phyloP scores from a whole-genome alignment of 2,113 vertebrate genomes.

The Lepus americanus region DNA sequence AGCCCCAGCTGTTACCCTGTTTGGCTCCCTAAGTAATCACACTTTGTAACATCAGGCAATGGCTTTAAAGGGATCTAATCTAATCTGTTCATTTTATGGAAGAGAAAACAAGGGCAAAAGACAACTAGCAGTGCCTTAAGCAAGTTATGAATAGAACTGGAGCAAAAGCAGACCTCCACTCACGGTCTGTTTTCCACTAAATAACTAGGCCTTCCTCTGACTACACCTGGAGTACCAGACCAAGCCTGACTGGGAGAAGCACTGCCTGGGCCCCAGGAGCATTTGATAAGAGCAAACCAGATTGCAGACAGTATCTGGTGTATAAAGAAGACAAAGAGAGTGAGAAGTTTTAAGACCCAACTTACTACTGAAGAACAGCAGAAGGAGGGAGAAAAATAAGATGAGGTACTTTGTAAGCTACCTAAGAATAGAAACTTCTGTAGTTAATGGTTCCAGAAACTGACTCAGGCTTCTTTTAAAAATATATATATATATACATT shows the following conservation, averaged over 20 bases:
- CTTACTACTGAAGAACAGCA: neutral
- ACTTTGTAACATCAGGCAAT: neutral
- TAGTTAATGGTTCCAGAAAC: neutral
- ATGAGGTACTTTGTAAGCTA: neutral
- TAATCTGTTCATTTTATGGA: conserved; percentile 33
- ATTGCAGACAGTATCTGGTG: neutral
- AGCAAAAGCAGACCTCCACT: conserved; percentile 31
- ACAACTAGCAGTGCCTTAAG: neutral
- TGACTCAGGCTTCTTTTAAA: neutral
- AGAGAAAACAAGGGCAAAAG: conserved; percentile 30
- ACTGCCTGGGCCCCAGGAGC: neutral
- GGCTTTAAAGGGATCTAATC: neutral
- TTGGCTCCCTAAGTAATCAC: neutral
- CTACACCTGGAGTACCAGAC: neutral
- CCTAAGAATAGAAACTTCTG: neutral
- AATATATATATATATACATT: too few relatives aligned
- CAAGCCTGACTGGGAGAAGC: neutral
- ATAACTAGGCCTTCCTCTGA: conserved; percentile 6
- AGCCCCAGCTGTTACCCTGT: neutral
- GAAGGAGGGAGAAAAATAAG: neutral
- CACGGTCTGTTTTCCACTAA: neutral
- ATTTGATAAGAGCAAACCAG: conserved; percentile 43
- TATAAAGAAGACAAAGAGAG: neutral
- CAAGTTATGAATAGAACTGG: neutral
- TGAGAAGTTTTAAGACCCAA: neutral